Percentiles rank a stretch among this genome's conserved stretches.
These are phyloP conservation scores for Rhyacophila evoluta DNA, from an alignment of 2,888 invertebrate genomes.

Conservation along the genomic window DNA sequence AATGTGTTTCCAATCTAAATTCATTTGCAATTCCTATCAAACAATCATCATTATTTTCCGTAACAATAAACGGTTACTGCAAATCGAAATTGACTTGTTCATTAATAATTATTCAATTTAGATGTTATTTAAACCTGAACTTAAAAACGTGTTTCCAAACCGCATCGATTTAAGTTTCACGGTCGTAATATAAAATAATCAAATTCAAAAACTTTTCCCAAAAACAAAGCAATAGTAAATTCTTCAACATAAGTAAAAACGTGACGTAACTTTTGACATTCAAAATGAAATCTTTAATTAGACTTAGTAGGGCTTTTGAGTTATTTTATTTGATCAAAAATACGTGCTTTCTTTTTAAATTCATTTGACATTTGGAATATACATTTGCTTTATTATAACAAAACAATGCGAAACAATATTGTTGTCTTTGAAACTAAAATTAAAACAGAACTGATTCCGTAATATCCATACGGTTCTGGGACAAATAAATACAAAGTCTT, in stretches of 20 bases:
- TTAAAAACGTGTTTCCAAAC: neutral
- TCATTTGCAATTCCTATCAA: neutral
- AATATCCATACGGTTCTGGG: no score
- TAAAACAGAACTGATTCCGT: no score
- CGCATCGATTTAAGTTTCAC: neutral
- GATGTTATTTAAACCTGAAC: neutral
- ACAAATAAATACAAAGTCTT: no score
- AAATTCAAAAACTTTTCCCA: neutral
- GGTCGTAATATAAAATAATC: neutral
- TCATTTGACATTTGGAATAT: no score
- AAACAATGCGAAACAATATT: no score
- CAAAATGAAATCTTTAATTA: neutral
- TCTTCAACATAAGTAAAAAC: no score
- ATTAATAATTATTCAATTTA: neutral
- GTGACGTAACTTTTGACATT: slow-evolving; percentile 12
- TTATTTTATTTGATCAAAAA: no score
- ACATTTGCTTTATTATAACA: no score
- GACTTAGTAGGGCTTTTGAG: neutral
- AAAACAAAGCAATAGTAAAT: neutral
- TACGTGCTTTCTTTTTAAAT: no score
- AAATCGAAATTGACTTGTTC: neutral
- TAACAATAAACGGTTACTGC: neutral
- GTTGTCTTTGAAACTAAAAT: no score
- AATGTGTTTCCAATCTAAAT: neutral
- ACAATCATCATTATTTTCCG: neutral